A percentile compares a stretch with the other conserved stretches of the same genome.
phyloP scores from a whole-genome alignment of 2,113 vertebrate species.

The Myxocyprinus asiaticus region DNA sequence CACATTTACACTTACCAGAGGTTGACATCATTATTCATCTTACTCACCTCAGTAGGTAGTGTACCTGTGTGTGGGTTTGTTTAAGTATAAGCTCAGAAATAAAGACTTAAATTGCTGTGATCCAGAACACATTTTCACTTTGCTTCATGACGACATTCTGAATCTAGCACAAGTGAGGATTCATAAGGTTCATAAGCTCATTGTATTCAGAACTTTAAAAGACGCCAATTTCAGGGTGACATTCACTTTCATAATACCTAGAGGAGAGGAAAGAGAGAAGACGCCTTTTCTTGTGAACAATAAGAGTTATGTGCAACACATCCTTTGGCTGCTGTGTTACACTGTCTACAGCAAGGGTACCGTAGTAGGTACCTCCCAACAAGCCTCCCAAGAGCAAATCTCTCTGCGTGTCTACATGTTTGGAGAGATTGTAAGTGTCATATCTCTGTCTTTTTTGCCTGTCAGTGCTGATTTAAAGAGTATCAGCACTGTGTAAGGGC shows the following conservation, averaged over 20 bases:
- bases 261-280: conserved; percentile 5
- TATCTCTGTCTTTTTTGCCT: background rate
- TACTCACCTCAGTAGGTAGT: conserved; percentile 60
- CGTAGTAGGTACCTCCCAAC: background rate
- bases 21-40: conserved; percentile 62
- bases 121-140: conserved; percentile 21
- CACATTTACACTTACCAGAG: conserved; percentile 26
- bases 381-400: background rate
- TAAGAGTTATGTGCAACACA: too few relatives aligned
- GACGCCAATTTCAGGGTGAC: conserved; percentile 30
- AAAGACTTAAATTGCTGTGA: conserved; percentile 41
- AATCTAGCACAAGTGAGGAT: conserved; percentile 40
- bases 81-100: conserved; percentile 14
- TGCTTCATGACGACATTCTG: conserved; percentile 29
- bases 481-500: conserved; percentile 22
- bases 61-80: conserved; percentile 18
- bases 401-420: conserved; percentile 2
- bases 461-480: conserved; percentile 22
- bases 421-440: conserved; percentile 5
- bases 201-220: background rate
- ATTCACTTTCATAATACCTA: background rate
- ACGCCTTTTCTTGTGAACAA: conserved; percentile 22
- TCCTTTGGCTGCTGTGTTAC: background rate
- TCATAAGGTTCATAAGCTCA: conserved; percentile 10
- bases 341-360: conserved; percentile 12